phyloP scores from a whole-genome alignment of 2,888 invertebrate species.

The Epistrophe eligans region DNA sequence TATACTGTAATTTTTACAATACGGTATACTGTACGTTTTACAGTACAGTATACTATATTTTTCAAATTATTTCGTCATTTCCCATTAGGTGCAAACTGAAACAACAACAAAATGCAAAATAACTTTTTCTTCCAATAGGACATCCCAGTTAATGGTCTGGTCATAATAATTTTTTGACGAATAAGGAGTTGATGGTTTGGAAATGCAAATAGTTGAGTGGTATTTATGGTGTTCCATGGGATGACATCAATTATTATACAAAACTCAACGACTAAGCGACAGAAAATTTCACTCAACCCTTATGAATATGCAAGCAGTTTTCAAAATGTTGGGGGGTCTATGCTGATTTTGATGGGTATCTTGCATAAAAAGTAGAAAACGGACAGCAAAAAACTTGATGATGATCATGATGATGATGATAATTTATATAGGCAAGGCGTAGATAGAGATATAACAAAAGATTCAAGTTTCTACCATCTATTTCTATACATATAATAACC shows the following conservation, averaged over 20 bases:
- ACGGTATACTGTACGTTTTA: no score
- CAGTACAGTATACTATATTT: neutral
- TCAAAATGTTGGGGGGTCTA: neutral
- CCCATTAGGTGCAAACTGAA: constrained; percentile 12
- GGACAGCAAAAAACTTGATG: neutral
- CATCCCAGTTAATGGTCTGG: constrained; percentile 43
- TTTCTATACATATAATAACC: no score
- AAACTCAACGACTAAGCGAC: constrained; percentile 67
- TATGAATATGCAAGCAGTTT: constrained; percentile 73
- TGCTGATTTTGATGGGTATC: constrained; percentile 20
- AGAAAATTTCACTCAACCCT: constrained; percentile 70
- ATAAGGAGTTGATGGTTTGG: constrained; percentile 29
- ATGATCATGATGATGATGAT: constrained; percentile 19
- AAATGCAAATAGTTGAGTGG: constrained; percentile 68
- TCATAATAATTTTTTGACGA: constrained; percentile 36
- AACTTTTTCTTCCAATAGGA: neutral
- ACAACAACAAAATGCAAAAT: neutral
- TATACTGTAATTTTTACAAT: no score
- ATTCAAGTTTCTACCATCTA: constrained; percentile 1
- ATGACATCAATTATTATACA: constrained; percentile 72
- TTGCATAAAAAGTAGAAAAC: constrained; percentile 4
- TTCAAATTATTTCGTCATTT: neutral
- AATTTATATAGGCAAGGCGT: constrained; percentile 47
- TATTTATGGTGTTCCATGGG: constrained; percentile 57
- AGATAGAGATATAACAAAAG: constrained; percentile 41